Evolutionary conservation across 2,888 invertebrate genomes (phyloP).

Genomic region (Halictus ligatus): DNA sequence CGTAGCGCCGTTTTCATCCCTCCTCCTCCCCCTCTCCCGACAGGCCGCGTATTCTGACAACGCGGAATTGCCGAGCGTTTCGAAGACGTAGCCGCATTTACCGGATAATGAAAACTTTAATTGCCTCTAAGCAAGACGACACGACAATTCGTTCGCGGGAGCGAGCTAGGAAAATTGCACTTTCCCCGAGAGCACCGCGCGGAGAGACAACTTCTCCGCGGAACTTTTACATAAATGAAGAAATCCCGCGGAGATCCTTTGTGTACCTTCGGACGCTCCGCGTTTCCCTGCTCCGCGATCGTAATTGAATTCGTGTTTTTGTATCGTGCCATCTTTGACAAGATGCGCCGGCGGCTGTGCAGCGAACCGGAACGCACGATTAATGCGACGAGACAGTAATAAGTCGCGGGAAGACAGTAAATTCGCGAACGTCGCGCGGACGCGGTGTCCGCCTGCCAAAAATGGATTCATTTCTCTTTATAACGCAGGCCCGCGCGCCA

Average conservation of each 20-base stretch:
- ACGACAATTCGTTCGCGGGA: slow-evolving; percentile 47
- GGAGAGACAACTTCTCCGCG: slow-evolving; percentile 38
- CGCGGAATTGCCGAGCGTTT: slow-evolving; percentile 37
- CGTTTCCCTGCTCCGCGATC: slow-evolving; percentile 34
- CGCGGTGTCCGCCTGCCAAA: not conserved
- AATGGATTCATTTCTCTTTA: not conserved
- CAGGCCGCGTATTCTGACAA: slow-evolving; percentile 17
- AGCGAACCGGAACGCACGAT: not conserved
- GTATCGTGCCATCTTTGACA: slow-evolving; percentile 19
- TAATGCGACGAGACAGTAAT: slow-evolving; percentile 2
- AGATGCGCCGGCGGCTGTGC: not conserved
- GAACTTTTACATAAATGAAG: slow-evolving; percentile 58
- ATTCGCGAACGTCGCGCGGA: not conserved
- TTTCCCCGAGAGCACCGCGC: slow-evolving; percentile 11
- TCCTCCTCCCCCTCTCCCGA: not conserved
- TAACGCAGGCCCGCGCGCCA: not conserved
- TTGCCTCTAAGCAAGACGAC: slow-evolving; percentile 61
- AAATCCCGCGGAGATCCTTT: slow-evolving; percentile 42
- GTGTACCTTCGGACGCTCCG: slow-evolving; percentile 9
- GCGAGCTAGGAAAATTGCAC: slow-evolving; percentile 44
- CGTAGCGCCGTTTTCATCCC: slow-evolving; percentile 25
- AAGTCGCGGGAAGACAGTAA: not conserved
- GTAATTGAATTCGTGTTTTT: slow-evolving; percentile 51
- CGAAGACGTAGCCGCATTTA: slow-evolving; percentile 54
- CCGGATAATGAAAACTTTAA: slow-evolving; percentile 69